Percentiles rank a stretch among this genome's conserved stretches.
Evolutionary conservation across 2,113 vertebrate species (phyloP).

Genomic region (Nesogale talazaci): DNA sequence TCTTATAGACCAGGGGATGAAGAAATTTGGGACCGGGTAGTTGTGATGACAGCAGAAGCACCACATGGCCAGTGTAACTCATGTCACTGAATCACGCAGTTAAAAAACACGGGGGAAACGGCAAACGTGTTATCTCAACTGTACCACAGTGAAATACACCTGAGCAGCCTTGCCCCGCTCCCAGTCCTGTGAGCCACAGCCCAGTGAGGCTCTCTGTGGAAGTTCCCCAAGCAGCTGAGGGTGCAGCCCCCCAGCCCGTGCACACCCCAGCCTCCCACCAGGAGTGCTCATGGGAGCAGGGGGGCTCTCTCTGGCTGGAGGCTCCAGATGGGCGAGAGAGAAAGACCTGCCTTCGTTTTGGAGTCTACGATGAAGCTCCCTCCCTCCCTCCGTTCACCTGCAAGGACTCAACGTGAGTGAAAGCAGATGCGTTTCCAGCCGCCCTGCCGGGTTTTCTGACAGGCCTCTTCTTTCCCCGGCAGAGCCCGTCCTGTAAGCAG

Average conservation of each 20-base stretch:
- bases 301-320: background rate
- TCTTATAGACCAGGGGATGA: too few species aligned
- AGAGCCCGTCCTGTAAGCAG: conserved; percentile 37
- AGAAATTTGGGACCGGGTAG: background rate
- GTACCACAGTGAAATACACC: background rate
- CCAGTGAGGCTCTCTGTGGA: background rate
- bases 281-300: too few species aligned
- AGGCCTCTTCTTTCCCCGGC: conserved; percentile 58
- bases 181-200: background rate
- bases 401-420: conserved; percentile 80
- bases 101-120: background rate
- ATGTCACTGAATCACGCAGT: background rate
- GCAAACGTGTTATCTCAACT: background rate
- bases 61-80: background rate
- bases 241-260: background rate
- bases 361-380: conserved; percentile 67
- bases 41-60: too few species aligned
- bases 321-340: background rate
- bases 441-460: conserved; percentile 24
- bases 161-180: background rate
- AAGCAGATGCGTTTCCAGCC: conserved; percentile 71
- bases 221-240: background rate
- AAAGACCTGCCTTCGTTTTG: conserved; percentile 74
- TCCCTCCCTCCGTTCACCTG: conserved; percentile 74
- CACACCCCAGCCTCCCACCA: too few species aligned